Conservation (phyloP, 2,113 vertebrate species). For the Cranoglanis bouderius region DNA sequence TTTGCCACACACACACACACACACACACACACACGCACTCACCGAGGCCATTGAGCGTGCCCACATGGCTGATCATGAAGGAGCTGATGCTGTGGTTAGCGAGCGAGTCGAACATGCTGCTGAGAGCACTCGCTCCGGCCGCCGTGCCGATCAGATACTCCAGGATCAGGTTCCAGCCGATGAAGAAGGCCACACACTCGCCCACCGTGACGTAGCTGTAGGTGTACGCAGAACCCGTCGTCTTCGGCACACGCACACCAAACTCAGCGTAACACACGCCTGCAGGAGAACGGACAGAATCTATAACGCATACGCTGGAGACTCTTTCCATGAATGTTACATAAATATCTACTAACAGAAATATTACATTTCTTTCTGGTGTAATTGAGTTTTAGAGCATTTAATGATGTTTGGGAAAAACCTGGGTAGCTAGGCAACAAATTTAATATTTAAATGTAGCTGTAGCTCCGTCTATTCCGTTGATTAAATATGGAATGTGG, state of each 20-base stretch:
- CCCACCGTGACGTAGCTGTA: conserved; percentile 98
- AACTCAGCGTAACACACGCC: conserved; percentile 97
- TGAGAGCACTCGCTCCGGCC: conserved; percentile 90
- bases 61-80: conserved; percentile 88
- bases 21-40: conserved; percentile 55
- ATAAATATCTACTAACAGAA: not conserved
- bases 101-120: conserved; percentile 97
- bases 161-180: conserved; percentile 97
- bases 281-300: conserved; percentile 55
- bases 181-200: conserved; percentile 97
- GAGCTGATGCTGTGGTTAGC: conserved; percentile 94
- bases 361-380: not conserved
- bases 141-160: conserved; percentile 98
- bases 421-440: not conserved
- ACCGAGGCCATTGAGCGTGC: conserved; percentile 90
- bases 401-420: not conserved
- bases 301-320: too few relatives aligned
- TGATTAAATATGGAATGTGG: not conserved
- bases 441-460: not conserved
- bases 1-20: not conserved
- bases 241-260: conserved; percentile 96
- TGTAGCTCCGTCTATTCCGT: not conserved
- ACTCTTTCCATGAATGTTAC: not conserved
- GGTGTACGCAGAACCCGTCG: conserved; percentile 94
- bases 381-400: not conserved